Conservation (phyloP, 53 echinoderm and acorn worm species). For the Paracentrotus lividus region DNA sequence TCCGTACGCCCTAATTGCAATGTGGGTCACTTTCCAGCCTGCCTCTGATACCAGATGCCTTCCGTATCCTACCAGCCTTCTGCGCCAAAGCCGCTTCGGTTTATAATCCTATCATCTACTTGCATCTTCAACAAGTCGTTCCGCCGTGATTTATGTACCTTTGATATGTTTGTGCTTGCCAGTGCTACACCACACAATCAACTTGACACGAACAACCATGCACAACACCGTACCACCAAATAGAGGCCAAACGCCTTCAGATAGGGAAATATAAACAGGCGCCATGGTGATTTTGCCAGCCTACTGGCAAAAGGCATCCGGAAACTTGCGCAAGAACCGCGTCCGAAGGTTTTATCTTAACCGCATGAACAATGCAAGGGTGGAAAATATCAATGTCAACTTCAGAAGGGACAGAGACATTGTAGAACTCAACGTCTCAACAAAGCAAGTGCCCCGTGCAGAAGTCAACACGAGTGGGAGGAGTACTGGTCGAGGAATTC, state of each 20-base stretch:
- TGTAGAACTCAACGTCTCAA: background rate
- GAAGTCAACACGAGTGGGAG: background rate
- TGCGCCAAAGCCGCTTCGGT: constrained; percentile 79
- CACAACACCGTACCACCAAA: background rate
- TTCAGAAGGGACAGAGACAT: constrained; percentile 9
- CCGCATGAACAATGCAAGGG: background rate
- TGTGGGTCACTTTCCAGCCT: constrained; percentile 55
- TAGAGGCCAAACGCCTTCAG: background rate
- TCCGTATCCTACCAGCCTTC: constrained; percentile 56
- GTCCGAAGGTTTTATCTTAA: background rate
- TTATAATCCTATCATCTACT: constrained; percentile 85
- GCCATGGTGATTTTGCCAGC: background rate
- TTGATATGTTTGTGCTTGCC: constrained; percentile 85
- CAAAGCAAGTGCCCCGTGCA: background rate
- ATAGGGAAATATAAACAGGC: background rate
- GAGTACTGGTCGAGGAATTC: background rate
- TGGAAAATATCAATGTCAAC: constrained; percentile 53
- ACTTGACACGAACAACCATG: constrained; percentile 54
- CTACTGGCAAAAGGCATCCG: background rate
- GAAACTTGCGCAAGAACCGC: background rate
- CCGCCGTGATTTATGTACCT: constrained; percentile 57
- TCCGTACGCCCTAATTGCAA: constrained; percentile 77
- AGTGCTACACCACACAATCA: constrained; percentile 72
- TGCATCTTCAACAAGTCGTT: constrained; percentile 82
- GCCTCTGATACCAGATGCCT: constrained; percentile 13